Base-by-base conservation (phyloP, 2,797 vertebrate species). In the Chrysocyon brachyurus region DNA sequence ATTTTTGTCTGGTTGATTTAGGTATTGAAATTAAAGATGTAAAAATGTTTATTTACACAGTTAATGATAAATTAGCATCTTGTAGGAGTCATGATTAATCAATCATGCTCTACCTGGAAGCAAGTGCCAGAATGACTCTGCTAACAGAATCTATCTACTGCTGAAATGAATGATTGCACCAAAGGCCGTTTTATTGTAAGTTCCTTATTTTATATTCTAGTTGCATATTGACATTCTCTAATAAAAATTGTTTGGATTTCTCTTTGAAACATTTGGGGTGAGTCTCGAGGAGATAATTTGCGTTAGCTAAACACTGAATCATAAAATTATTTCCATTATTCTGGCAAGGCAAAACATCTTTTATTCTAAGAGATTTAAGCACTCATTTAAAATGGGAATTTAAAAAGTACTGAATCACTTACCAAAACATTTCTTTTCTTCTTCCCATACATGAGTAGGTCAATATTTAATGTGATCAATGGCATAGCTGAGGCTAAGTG, bases 31-130 rank as follows among this genome's bases (percentile, higher is more conserved):
- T 97, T 97, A 90, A 96, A 98, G 81, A 83, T 96, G 95, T 70
- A 96, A 97, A 97, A 97, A 97, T 97, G 93, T 94, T 92, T 97
- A 96, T 97, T 98, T 97, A 95, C 92, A 92, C 40, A 26, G 92
- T 91, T 97, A 95, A 94, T 94, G 93, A 96, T 78, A 90, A 97
- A 96, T 97, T 97, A 98, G 56, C 87, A 73, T 96, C 90, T 90
- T 79, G 77, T 87, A 96, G 97, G 96, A 97, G 84, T 97, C 77
- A 14, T 54, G 89, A 96, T 92, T 96, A 97, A 96, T 97, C 85
- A 93, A 96, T 97, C 85, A 93, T 17, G 49, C 56, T 73, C 40
- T 46, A 97, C 93, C 93, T 97, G 82, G 92, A 97, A 98, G 54
- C 91, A 26, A 61, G 36, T 5, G 28, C 79, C 97, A 82, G 86